Evolutionary conservation across 2,888 invertebrate species (phyloP).

Genomic region (Hylaea fasciaria): DNA sequence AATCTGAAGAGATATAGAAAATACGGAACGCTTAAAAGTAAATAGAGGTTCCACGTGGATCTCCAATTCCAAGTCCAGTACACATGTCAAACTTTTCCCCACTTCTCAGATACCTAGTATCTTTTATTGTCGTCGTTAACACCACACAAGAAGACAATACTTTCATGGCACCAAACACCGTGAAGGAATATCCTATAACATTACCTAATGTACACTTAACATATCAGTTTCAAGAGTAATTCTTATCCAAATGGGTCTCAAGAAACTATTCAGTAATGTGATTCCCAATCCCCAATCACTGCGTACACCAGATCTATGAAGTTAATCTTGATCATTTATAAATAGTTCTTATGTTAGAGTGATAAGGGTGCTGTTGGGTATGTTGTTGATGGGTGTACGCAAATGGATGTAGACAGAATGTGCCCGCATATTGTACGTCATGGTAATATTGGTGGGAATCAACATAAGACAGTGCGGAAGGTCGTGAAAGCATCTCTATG

Average conservation of each 20-base stretch:
- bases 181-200: slow-evolving; percentile 34
- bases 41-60: too few species aligned
- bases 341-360: neutral
- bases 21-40: too few species aligned
- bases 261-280: slow-evolving; percentile 40
- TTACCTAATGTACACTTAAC: slow-evolving; percentile 41
- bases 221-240: slow-evolving; percentile 43
- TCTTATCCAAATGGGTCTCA: slow-evolving; percentile 42
- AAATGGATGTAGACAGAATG: slow-evolving; percentile 55
- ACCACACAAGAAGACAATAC: slow-evolving; percentile 27
- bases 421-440: slow-evolving; percentile 65
- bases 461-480: slow-evolving; percentile 9
- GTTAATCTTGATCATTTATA: neutral
- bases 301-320: slow-evolving; percentile 17
- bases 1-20: too few species aligned
- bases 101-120: neutral
- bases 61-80: too few species aligned
- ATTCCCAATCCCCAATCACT: slow-evolving; percentile 39
- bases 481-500: slow-evolving; percentile 1
- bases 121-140: slow-evolving; percentile 10
- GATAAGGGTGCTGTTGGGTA: slow-evolving; percentile 2
- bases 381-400: slow-evolving; percentile 2
- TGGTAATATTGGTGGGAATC: slow-evolving; percentile 37
- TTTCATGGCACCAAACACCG: slow-evolving; percentile 16
- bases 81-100: too few species aligned